phyloP scores from a whole-genome alignment of 2,113 vertebrate species.

The Erinaceus europaeus region DNA sequence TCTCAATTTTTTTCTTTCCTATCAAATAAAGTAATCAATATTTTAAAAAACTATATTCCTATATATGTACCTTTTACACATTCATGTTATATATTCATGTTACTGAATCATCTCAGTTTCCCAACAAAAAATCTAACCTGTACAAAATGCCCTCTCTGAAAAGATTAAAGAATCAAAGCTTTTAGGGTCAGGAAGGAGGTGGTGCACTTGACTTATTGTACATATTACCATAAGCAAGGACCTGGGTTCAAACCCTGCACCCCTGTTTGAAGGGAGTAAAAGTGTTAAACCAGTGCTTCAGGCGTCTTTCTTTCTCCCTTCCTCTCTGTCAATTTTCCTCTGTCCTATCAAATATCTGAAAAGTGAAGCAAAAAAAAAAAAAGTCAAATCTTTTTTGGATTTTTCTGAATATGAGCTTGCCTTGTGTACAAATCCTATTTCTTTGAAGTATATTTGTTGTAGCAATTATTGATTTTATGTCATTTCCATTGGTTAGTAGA shows the following conservation, averaged over 20 bases:
- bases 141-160: slow-evolving; percentile 18
- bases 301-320: too few species aligned
- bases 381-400: neutral
- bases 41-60: too few species aligned
- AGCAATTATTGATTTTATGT: neutral
- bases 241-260: too few species aligned
- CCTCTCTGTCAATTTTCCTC: too few species aligned
- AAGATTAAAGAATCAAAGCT: neutral
- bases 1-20: too few species aligned
- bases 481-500: neutral
- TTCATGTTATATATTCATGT: too few species aligned
- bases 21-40: too few species aligned
- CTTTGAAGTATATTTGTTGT: neutral
- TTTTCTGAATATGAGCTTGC: neutral
- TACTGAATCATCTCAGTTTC: too few species aligned
- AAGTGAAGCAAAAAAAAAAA: neutral
- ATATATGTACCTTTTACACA: too few species aligned
- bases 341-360: neutral
- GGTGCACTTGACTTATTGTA: neutral
- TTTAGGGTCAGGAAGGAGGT: neutral
- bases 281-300: too few species aligned
- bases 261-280: too few species aligned
- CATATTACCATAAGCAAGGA: too few species aligned
- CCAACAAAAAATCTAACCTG: neutral
- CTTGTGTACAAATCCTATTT: neutral